A percentile compares a stretch with the other conserved stretches of the same genome.
Evolutionary conservation across 2,113 vertebrate genomes (phyloP).

Genomic region (Myotis yumanensis): DNA sequence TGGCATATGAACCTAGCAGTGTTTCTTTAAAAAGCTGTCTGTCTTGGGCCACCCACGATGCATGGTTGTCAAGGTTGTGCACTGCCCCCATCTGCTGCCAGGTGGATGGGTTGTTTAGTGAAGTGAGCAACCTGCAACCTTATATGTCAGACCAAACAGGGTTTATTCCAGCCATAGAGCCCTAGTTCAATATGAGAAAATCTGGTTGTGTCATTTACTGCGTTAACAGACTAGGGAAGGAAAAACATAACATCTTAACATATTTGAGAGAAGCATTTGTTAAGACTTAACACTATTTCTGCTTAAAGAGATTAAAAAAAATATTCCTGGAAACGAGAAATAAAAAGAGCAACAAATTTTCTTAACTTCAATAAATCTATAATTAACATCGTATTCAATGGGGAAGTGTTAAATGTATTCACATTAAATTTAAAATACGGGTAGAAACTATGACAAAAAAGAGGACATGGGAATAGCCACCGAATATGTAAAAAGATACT

Average conservation of each 20-base stretch:
- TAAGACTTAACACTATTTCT: constrained; percentile 24
- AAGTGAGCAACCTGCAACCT: background rate
- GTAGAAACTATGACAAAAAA: background rate
- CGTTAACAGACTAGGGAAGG: background rate
- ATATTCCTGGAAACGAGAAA: background rate
- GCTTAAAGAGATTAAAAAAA: background rate
- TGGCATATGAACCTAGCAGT: background rate
- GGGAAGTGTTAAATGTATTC: background rate
- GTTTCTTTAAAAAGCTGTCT: background rate
- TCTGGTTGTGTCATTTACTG: background rate
- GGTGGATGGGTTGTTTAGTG: background rate
- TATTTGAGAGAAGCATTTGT: constrained; percentile 22
- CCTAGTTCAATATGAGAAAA: background rate
- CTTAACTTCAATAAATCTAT: background rate
- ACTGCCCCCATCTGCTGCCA: background rate
- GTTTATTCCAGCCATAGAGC: background rate
- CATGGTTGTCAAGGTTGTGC: background rate
- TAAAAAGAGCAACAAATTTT: background rate
- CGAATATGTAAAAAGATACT: background rate
- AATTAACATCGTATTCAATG: background rate
- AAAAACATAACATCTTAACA: background rate
- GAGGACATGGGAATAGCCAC: background rate
- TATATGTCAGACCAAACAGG: background rate
- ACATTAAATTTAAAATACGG: background rate
- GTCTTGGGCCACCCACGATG: background rate